phyloP scores from a whole-genome alignment of 2,797 vertebrate species.

The Tokudaia muenninki region DNA sequence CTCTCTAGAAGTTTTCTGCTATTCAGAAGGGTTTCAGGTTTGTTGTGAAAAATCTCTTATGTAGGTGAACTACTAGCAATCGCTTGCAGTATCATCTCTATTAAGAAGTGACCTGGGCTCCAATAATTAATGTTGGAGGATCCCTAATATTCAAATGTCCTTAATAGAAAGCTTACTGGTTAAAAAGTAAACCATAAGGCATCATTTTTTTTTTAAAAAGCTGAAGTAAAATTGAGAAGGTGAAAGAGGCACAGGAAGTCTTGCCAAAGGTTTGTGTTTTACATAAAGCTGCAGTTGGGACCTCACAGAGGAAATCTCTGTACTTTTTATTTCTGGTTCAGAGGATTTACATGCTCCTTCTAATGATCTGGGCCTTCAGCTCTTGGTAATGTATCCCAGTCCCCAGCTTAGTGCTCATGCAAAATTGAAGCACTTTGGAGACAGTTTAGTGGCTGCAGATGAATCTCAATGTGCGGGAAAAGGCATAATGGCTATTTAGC shows the following conservation, averaged over 20 bases:
- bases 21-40: slow-evolving; percentile 42
- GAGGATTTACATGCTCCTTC: slow-evolving; percentile 91
- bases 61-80: neutral
- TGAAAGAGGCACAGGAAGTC: slow-evolving; percentile 64
- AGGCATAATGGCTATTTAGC: slow-evolving; percentile 87
- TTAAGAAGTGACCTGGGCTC: neutral
- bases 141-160: slow-evolving; percentile 20
- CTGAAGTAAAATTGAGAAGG: slow-evolving; percentile 62
- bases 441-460: slow-evolving; percentile 89
- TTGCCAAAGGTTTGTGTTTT: slow-evolving; percentile 83
- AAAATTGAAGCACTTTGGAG: slow-evolving; percentile 93
- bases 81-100: slow-evolving; percentile 37
- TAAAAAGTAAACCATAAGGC: neutral
- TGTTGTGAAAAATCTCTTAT: slow-evolving; percentile 2
- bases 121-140: neutral
- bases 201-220: neutral
- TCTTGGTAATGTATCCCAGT: slow-evolving; percentile 89
- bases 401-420: slow-evolving; percentile 93
- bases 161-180: slow-evolving; percentile 68
- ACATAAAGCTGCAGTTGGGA: slow-evolving; percentile 85
- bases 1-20: neutral
- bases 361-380: slow-evolving; percentile 90
- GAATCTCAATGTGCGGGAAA: slow-evolving; percentile 88
- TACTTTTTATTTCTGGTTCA: slow-evolving; percentile 93
- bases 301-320: slow-evolving; percentile 87